phyloP scores from a whole-genome alignment of 2,888 invertebrate species.

The Troglohyphantes excavatus region DNA sequence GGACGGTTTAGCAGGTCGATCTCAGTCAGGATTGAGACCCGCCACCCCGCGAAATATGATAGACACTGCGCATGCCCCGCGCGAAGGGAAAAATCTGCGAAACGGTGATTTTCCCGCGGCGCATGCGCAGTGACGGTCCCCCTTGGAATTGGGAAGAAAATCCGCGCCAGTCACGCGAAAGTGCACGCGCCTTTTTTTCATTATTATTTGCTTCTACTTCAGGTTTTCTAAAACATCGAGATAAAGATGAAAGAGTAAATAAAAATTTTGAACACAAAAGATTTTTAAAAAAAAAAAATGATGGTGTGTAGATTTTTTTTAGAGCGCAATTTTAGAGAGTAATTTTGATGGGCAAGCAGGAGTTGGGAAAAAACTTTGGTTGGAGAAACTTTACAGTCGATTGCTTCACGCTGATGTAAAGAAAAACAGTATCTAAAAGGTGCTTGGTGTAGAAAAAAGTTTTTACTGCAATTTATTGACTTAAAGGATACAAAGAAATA shows the following conservation, averaged over 20 bases:
- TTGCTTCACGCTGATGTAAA: neutral
- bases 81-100: slow-evolving; percentile 13
- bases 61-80: slow-evolving; percentile 33
- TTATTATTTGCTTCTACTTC: neutral
- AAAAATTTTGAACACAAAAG: neutral
- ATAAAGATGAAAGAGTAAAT: slow-evolving; percentile 1
- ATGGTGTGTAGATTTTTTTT: too few species aligned
- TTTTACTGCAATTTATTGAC: neutral
- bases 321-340: too few species aligned
- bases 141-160: slow-evolving; percentile 21
- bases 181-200: slow-evolving; percentile 24
- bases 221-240: neutral
- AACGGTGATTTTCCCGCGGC: slow-evolving; percentile 4
- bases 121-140: slow-evolving; percentile 2
- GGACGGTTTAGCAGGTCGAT: slow-evolving; percentile 58
- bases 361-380: neutral
- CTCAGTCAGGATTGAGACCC: slow-evolving; percentile 56
- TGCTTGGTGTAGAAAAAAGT: neutral
- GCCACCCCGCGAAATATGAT: neutral
- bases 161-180: slow-evolving; percentile 37
- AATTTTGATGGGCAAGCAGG: neutral
- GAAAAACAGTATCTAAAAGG: neutral
- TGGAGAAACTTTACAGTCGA: neutral
- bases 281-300: neutral
- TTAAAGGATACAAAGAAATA: too few species aligned